Base-by-base conservation (phyloP, 2,113 vertebrate genomes). In the Eolophus roseicapilla region DNA sequence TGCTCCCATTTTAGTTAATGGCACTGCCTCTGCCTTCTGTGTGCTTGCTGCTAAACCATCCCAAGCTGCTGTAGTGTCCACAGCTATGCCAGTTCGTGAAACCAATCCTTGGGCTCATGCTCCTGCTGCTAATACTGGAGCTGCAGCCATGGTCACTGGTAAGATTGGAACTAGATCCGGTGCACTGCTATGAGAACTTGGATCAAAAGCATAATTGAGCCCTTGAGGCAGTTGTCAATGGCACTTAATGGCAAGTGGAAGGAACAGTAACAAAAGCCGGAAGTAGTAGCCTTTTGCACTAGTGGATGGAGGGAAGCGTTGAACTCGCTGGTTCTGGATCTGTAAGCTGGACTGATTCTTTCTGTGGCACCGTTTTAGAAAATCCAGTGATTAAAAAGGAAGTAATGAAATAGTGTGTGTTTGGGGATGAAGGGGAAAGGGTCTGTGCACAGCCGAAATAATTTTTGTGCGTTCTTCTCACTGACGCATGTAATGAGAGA, bases 51-150 rank as follows among this genome's bases (percentile, higher is more conserved):
- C 98, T 98, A 98, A 97, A 97, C 98, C 98, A 96, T 95, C 97
- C 91, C 97, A 97, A 96, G 95, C 98, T 94, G 98, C 99, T 96
- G 98, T 98, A 95, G 97, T 98, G 92, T 97, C 99, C 74, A 98
- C 98, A 90, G 98, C 99, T 92, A 98, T 99, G 96, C 99, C 99
- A 87, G 98, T 99, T 88, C 98, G 99, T 97, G 99, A 99, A 94
- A 99, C 99, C 98, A 99, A 99, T 98, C 99, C 99, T 96, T 99
- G 99, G 99, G 99, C 99, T 96, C 98, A 98, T 96, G 97, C 97
- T 97, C 99, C 98, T 91, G 96, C 97, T 96, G 97, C 97, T 98
- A 97, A 97, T 96, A 98, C 98, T 80, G 97, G 96, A 97, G 95
- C 98, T 59, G 98, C 97, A 97, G 97, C 97, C 53, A 5, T 95